These are phyloP conservation scores for Hydra vulgaris DNA, from an alignment of 30 jellyfish, hydroid and myxozoan genomes.

Conservation along the genomic window DNA sequence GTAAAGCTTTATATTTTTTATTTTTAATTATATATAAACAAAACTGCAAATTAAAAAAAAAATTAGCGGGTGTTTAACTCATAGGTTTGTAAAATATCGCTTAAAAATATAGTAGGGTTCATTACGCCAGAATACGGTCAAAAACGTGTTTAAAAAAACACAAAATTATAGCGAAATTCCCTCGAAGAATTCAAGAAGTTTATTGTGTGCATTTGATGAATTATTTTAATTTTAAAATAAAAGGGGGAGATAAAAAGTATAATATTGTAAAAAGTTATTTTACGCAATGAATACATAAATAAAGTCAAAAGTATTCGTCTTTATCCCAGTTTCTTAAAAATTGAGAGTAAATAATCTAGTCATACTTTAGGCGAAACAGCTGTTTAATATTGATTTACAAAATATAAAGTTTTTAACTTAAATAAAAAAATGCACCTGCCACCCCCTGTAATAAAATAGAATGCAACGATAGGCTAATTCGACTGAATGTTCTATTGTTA, in stretches of 20 bases:
- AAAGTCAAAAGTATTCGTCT: not conserved
- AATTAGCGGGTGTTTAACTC: no score
- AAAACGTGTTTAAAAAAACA: no score
- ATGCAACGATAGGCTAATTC: conserved; percentile 24
- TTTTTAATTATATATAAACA: no score
- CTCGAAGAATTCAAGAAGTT: no score
- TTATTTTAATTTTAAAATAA: no score
- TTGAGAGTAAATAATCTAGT: not conserved
- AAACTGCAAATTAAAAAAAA: no score
- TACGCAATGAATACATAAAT: not conserved
- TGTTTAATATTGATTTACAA: conserved; percentile 19
- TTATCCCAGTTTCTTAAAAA: not conserved
- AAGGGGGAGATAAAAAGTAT: not conserved
- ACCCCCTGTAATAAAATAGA: conserved; percentile 35
- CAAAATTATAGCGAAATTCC: no score
- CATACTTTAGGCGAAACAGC: conserved; percentile 7
- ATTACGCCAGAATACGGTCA: no score
- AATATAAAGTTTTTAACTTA: conserved; percentile 3
- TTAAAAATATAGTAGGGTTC: no score
- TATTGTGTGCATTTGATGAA: not conserved
- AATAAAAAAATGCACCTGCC: conserved; percentile 9
- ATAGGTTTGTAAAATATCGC: no score
- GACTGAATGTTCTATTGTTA: conserved; percentile 19
- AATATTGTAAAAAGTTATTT: not conserved
- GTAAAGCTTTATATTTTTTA: no score